Conservation (phyloP, 2,888 invertebrate genomes). For the Leptarthrus brevirostris region DNA sequence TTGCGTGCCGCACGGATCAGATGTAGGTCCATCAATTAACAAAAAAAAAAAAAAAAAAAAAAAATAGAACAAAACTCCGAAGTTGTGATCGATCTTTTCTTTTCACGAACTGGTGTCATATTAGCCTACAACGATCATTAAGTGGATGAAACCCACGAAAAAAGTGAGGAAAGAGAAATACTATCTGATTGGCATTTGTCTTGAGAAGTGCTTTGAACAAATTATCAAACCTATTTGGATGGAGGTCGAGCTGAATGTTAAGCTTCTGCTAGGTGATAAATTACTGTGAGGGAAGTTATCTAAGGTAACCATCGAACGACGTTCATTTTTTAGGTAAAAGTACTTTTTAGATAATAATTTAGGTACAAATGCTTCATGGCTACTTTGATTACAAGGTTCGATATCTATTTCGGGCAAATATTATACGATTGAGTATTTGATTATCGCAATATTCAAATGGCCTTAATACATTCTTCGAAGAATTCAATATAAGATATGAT, state of each 20-base stretch:
- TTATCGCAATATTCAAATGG: too few species aligned
- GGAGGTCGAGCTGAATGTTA: constrained; percentile 16
- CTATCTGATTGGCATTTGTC: constrained; percentile 19
- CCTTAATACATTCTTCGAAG: too few species aligned
- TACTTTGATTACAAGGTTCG: constrained; percentile 15
- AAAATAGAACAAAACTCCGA: not conserved
- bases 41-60: not conserved
- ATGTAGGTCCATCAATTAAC: constrained; percentile 40
- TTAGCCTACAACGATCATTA: constrained; percentile 7
- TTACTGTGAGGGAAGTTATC: constrained; percentile 15
- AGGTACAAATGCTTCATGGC: constrained; percentile 25
- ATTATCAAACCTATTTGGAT: constrained; percentile 28
- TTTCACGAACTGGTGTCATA: constrained; percentile 44
- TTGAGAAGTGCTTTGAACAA: constrained; percentile 28
- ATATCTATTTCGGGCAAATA: constrained; percentile 29
- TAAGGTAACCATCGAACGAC: constrained; percentile 4
- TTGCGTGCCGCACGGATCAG: constrained; percentile 16
- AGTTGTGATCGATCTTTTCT: constrained; percentile 34
- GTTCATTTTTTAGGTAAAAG: constrained; percentile 38
- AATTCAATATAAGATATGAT: too few species aligned
- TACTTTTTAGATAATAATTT: constrained; percentile 15
- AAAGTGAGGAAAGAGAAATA: not conserved
- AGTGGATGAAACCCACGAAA: not conserved
- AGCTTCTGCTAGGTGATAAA: constrained; percentile 42
- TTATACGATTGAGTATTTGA: too few species aligned